Percentiles rank a stretch among this genome's conserved stretches.
Conservation (phyloP, 1,140 invertebrate species). For the Neodiprion fabricii region DNA sequence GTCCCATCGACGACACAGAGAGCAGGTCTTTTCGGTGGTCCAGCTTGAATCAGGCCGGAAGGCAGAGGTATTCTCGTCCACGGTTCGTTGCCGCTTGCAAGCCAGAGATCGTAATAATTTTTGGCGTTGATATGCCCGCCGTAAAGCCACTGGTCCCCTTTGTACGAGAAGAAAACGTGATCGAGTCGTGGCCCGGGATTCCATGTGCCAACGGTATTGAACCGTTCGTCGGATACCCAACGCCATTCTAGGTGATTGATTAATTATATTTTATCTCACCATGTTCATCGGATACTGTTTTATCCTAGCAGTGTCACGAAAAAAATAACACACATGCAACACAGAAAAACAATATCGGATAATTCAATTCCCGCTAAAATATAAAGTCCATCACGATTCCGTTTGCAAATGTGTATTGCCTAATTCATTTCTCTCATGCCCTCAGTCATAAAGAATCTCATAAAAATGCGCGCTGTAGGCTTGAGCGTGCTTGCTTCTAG, state of each 20-base stretch:
- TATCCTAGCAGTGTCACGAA: too few species aligned
- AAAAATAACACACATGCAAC: too few species aligned
- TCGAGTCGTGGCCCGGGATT: neutral
- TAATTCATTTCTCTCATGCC: too few species aligned
- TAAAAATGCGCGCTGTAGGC: too few species aligned
- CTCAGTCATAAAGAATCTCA: too few species aligned
- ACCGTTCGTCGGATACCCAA: slow-evolving; percentile 9
- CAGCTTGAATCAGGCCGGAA: neutral
- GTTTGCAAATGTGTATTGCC: too few species aligned
- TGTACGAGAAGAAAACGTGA: slow-evolving; percentile 5
- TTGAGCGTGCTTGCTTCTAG: too few species aligned
- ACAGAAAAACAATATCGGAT: too few species aligned
- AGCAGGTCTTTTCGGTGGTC: neutral
- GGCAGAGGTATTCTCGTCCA: slow-evolving; percentile 1
- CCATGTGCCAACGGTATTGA: neutral
- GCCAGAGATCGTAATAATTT: slow-evolving; percentile 11
- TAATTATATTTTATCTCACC: neutral
- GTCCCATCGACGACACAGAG: neutral
- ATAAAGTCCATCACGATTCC: too few species aligned
- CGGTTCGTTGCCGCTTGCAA: neutral
- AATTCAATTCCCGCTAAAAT: too few species aligned
- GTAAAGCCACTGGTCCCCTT: slow-evolving; percentile 9
- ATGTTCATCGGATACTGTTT: too few species aligned
- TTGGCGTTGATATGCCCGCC: slow-evolving; percentile 7
- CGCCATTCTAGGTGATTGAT: slow-evolving; percentile 3